Evolutionary conservation across 2,113 vertebrate species (phyloP), one percentile per base, ranked within the genome.

Genomic region (Fulica atra): DNA sequence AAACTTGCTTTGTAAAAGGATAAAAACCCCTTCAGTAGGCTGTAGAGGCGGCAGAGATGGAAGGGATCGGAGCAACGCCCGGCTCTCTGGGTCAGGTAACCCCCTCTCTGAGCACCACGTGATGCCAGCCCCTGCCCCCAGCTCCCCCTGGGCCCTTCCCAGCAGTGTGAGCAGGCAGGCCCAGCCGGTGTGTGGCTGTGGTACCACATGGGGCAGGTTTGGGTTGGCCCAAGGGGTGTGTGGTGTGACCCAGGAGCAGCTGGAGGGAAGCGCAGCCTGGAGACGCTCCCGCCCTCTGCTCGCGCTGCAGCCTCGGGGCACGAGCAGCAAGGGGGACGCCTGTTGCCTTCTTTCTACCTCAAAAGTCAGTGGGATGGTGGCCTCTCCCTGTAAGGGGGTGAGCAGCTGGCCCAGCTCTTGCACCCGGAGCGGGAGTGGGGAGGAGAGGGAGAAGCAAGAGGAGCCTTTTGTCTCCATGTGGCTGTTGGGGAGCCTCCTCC

Each of bases 261-360:
- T 61, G 91, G 82, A 36, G 70, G 79, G 57, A 82, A 11, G 5
- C 44, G 20, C 14, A 19, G 85, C 74, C 50, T 23, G 48, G 73
- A 86, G 83, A 6, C 65, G 77, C 83, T 90, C 65, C 12, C 25
- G 42, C 46, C 38, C 3, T 25, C 70, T 70, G 76, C 66, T 17
- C 6, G 77, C 15, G 16, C 95, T 66, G 88, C 92, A 73, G 95
- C 74, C 24, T 53, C 91, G 50, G 40, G 8, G 86, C 61, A 4
- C 0, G 65, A 73, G 71, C 2, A 0, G 85, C 57, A 8, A 66
- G 91, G 44, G 91, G 44, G 89, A 73, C 83, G 36, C 36, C 42
- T 51, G 5, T 83, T 91, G 96, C 95, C 92, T 95, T 94, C 96
- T 98, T 97, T 97, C 98, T 98, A 98, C 98, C 98, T 98, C 98